A percentile compares a stretch with the other conserved stretches of the same genome.
These are phyloP conservation scores for Nibea coibor DNA, from an alignment of 2,113 vertebrate species.

Conservation along the genomic window DNA sequence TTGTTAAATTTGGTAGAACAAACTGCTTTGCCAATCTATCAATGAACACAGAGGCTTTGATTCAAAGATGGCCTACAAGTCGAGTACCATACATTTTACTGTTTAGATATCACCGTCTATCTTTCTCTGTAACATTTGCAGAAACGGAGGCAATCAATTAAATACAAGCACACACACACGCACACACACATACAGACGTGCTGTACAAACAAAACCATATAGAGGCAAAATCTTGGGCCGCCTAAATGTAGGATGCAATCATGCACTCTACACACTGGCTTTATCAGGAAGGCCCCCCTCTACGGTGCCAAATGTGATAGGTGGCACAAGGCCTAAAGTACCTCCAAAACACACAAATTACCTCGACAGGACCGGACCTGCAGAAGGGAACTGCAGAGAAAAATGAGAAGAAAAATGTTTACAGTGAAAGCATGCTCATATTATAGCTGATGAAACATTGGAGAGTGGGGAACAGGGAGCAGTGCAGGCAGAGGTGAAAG, in stretches of 20 bases:
- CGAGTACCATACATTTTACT: constrained; percentile 66
- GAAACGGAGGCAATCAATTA: constrained; percentile 18
- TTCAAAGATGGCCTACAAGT: constrained; percentile 81
- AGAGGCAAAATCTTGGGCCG: constrained; percentile 24
- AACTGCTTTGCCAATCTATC: constrained; percentile 99
- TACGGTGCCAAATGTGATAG: constrained; percentile 41
- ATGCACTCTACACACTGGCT: constrained; percentile 1
- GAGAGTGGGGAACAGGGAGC: constrained; percentile 54
- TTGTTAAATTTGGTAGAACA: constrained; percentile 99
- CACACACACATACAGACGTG: background rate
- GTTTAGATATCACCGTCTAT: constrained; percentile 20
- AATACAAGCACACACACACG: background rate
- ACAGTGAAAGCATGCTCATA: constrained; percentile 85
- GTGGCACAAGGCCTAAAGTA: constrained; percentile 51
- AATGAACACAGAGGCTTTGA: constrained; percentile 90
- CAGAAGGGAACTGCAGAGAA: constrained; percentile 72
- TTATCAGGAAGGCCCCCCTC: constrained; percentile 34
- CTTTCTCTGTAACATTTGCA: constrained; percentile 2
- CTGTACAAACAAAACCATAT: background rate
- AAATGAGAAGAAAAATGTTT: constrained; percentile 89
- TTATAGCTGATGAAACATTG: constrained; percentile 82
- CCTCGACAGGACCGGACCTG: constrained; percentile 51
- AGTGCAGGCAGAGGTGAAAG: constrained; percentile 71
- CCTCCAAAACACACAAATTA: constrained; percentile 66
- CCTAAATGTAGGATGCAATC: constrained; percentile 32